Conservation (phyloP, 2,888 invertebrate species). For the Hofmannophila pseudospretella region DNA sequence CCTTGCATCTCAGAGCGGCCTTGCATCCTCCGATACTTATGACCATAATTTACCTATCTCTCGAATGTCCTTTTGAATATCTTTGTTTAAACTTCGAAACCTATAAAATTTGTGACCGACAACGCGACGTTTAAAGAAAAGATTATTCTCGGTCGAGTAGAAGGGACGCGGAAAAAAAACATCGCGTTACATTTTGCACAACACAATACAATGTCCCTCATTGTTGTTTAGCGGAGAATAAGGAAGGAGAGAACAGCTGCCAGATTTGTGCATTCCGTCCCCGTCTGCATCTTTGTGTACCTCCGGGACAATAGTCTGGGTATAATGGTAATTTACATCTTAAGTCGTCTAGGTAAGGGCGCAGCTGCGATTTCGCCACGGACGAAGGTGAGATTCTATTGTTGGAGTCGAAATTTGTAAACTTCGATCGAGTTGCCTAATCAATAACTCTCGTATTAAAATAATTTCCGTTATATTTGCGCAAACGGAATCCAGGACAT, state of each 20-base stretch:
- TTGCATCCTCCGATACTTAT: slow-evolving; percentile 25
- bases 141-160: slow-evolving; percentile 21
- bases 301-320: slow-evolving; percentile 53
- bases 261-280: slow-evolving; percentile 70
- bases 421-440: slow-evolving; percentile 43
- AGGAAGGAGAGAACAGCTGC: slow-evolving; percentile 72
- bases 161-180: slow-evolving; percentile 46
- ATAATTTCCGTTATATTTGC: slow-evolving; percentile 29
- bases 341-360: slow-evolving; percentile 69
- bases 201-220: slow-evolving; percentile 56
- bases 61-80: too few relatives aligned
- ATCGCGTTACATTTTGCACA: slow-evolving; percentile 72
- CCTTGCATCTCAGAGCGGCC: slow-evolving; percentile 60
- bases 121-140: background rate
- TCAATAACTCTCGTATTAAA: slow-evolving; percentile 38
- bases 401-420: slow-evolving; percentile 32
- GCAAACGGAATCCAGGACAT: slow-evolving; percentile 10
- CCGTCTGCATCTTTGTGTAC: slow-evolving; percentile 72
- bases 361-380: slow-evolving; percentile 67
- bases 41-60: too few relatives aligned
- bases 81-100: too few relatives aligned
- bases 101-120: background rate
- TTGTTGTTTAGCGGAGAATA: slow-evolving; percentile 62
- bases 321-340: slow-evolving; percentile 78
- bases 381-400: slow-evolving; percentile 40